Base-by-base conservation (phyloP, 2,797 vertebrate species). In the Thalassophryne amazonica region DNA sequence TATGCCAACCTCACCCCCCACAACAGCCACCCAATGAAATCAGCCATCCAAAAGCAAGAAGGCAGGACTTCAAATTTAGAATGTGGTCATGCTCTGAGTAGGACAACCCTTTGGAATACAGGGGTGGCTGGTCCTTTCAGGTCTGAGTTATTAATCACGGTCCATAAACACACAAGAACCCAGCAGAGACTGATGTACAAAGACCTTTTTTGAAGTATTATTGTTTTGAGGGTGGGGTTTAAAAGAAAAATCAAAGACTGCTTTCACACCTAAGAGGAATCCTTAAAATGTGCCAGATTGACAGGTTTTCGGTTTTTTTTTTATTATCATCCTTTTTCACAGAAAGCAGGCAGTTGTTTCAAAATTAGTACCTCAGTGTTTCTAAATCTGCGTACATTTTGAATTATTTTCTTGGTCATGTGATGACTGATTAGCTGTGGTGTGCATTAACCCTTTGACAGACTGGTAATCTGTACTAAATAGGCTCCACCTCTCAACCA, bases 1-100 rank as follows among this genome's bases (percentile, higher is more conserved):
- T 35, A 68, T 80, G 41, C 82, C 85, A 21, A 7, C 56, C 6
- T 41, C 62, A 10, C 69, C 88, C 79, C 22, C 69, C 1, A 46
- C 84, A 29, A 84, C 93, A 4, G 86, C 91, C 80, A 76, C 81
- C 21, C 91, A 92, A 23, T 90, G 92, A 93, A 70, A 57, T 27
- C 28, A 33, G 69, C 60, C 70, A 77, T 60, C 54, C 52, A 57
- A 43, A 14, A 13, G 12, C 32, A 76, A 55, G 35, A 42, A 49
- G 62, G 74, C 40, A 31, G 52, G 56, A 70, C 59, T 69, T 66
- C 10, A 42, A 13, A 6, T 34, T 20, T 73, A 12, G 12, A 5
- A 6, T n/a, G n/a, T n/a, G n/a, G n/a, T n/a, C 11, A 6, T 50
- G 41, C 41, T 60, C 49, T n/a, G 37, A 53, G 40, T 1, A 7